A percentile compares a stretch with the other conserved stretches of the same genome.
Evolutionary conservation across 2,113 vertebrate species (phyloP).

Genomic region (Tamias sibiricus): DNA sequence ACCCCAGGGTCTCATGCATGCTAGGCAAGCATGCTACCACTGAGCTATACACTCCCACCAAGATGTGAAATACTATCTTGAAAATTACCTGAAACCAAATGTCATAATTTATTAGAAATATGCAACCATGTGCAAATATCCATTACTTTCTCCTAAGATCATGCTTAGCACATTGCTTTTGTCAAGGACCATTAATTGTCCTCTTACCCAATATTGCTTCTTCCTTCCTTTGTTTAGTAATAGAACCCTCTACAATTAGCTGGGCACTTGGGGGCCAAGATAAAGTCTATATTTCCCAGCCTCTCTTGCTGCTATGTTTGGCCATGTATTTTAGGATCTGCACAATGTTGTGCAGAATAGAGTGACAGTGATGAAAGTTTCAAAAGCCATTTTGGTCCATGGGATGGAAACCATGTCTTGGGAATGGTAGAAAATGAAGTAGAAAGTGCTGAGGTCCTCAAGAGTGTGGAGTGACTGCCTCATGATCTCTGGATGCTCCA

Average conservation of each 20-base stretch:
- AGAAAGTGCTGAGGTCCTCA: not conserved
- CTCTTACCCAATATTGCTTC: not conserved
- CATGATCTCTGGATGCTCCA: not conserved
- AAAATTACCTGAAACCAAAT: not conserved
- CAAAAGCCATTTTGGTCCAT: constrained; percentile 8
- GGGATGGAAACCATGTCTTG: not conserved
- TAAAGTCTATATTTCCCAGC: constrained; percentile 28
- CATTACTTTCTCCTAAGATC: not conserved
- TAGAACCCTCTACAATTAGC: not conserved
- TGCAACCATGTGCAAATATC: not conserved
- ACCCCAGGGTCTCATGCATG: not conserved
- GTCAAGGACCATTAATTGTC: not conserved
- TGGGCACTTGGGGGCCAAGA: not conserved
- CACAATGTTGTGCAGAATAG: not conserved
- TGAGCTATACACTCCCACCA: not conserved
- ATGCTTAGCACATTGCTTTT: not conserved
- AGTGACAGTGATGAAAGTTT: not conserved
- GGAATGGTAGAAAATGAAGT: not conserved
- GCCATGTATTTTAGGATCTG: not conserved
- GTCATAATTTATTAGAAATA: constrained; percentile 13
- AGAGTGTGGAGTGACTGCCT: not conserved
- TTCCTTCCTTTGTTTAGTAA: constrained; percentile 39
- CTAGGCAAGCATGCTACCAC: not conserved
- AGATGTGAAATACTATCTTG: not conserved
- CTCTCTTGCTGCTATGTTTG: constrained; percentile 27